Evolutionary conservation across 2,888 invertebrate genomes (phyloP), one percentile per base, ranked within the genome.

Genomic region (Steromphala cineraria): DNA sequence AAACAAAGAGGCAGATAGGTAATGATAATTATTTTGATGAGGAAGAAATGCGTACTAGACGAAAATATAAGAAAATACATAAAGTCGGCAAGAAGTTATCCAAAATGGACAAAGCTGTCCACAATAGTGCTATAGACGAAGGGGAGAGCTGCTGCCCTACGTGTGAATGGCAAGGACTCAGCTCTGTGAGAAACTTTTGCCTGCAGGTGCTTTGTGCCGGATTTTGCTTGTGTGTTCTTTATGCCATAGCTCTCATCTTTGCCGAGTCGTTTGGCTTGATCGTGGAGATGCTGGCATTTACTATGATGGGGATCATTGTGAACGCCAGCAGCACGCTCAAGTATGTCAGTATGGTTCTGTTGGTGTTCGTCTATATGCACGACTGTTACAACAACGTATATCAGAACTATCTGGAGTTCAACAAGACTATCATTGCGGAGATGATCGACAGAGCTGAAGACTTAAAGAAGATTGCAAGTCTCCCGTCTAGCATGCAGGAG

Each of bases 371-470:
- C 15, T 93, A 93, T 86, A 90, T 90, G 89, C 92, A 92, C 83
- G 92, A 91, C 87, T 91, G 91, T 80, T 93, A 92, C 85, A 90
- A 90, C 85, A 92, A 92, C 82, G 93, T 93, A 36, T 91, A 91
- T 79, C 91, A 92, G 75, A 92, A 91, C 79, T 93, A 93, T 83
- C 87, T 92, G 52, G 90, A 89, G 67, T 91, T 93, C 80, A 92
- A 92, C 84, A 89, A 90, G 71, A 88, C 90, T 5, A 87, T 93
- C 46, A 90, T 92, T 19, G 89, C 90, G 19, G 91, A 90, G 75
- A 89, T 93, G 76, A 92, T 91, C 82, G 89, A 89, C 36, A 84
- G 91, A 53, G 89, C 91, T 7, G 90, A 90, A 8, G 92, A 92
- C 79, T 83, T 92, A n/a, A 88, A 90, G 78, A 89, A 88, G 75